Evolutionary conservation across 1,140 invertebrate genomes (phyloP), one percentile per base, ranked within the genome.

Genomic region (Zaprionus africanus): DNA sequence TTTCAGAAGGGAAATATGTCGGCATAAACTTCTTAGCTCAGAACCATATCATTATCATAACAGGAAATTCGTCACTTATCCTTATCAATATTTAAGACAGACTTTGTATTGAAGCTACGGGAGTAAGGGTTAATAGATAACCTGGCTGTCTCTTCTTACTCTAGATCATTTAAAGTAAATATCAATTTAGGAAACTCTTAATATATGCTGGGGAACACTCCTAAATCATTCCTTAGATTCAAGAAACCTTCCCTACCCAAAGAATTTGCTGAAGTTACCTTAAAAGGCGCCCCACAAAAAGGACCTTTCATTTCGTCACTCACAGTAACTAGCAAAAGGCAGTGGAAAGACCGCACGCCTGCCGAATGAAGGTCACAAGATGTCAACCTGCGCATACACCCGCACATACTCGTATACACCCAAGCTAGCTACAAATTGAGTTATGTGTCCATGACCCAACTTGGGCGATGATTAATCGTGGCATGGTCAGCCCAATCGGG

Each of bases 381-480:
- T 51, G 46, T 51, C 46, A 51, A 51, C 19, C 19, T 51, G 46
- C 2, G 2, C 46, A 24, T 9, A 34, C 31, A 3, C 31, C 1
- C 28, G 6, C 28, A 7, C 28, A 31, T 7, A 28, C 1, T 6
- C 26, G 5, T 28, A 28, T 7, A 31, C 46, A 24, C 3, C 1
- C 19, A 51, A 24, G 19, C 11, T 9, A 51, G 60, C 68, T 66
- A 76, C 71, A 66, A 72, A 76, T 72, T 76, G 74, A 66, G 69
- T 59, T 64, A 61, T 66, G 26, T 38, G 65, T 62, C 19, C 57
- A 41, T 53, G 41, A 36, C 41, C 36, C 53, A 28, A 64, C 19
- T 56, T 54, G 61, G 13, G 46, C 49, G 49, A 72, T 76, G 68
- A 72, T 72, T 72, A 76, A 76, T 76, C 64, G 73, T 22, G 57